Percentiles rank a stretch among this genome's conserved stretches.
Evolutionary conservation across 2,888 invertebrate species (phyloP).

Genomic region (Colletes collaris): DNA sequence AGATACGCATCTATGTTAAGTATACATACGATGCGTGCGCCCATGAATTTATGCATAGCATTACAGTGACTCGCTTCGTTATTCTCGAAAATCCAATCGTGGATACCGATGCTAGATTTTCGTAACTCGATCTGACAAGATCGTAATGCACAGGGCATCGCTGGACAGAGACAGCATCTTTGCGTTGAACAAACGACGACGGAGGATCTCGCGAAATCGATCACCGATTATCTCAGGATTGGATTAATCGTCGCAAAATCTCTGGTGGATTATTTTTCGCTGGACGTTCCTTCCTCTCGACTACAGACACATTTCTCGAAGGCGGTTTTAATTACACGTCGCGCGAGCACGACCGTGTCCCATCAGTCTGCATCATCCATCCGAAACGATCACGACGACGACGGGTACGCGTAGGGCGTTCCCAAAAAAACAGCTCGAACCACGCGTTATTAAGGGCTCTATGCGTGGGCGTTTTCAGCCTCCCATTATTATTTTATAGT

Average conservation of each 20-base stretch:
- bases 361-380: conserved; percentile 32
- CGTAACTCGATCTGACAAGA: conserved; percentile 21
- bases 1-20: conserved; percentile 79
- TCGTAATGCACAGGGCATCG: conserved; percentile 26
- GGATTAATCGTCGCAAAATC: conserved; percentile 41
- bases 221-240: conserved; percentile 43
- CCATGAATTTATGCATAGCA: conserved; percentile 79
- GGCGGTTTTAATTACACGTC: conserved; percentile 70
- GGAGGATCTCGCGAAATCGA: conserved; percentile 42
- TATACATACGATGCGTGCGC: conserved; percentile 52
- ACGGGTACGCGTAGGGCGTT: conserved; percentile 46
- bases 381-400: conserved; percentile 22
- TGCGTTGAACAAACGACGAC: conserved; percentile 30
- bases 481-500: conserved; percentile 68
- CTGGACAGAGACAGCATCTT: not conserved
- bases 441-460: conserved; percentile 58
- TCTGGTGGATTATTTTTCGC: conserved; percentile 56
- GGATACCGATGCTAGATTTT: conserved; percentile 3
- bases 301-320: conserved; percentile 46
- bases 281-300: not conserved
- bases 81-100: conserved; percentile 34
- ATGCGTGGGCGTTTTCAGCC: conserved; percentile 58
- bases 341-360: conserved; percentile 39
- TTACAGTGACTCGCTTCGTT: conserved; percentile 64
- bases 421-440: conserved; percentile 56